Conservation (phyloP, 2,888 invertebrate genomes). For the Melanchra persicariae region DNA sequence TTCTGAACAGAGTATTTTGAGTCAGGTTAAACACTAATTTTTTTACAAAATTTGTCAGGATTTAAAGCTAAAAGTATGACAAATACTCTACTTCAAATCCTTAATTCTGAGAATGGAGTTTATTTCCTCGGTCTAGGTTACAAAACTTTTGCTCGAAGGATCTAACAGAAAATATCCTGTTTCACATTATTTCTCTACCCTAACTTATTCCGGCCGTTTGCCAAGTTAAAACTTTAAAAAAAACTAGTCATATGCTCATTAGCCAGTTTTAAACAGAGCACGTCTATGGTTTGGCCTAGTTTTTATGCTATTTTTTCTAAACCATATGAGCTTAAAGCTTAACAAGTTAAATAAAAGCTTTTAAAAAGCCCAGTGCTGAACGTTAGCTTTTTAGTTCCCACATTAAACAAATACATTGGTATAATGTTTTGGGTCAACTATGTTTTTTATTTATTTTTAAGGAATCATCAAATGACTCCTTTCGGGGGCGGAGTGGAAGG, state of each 20-base stretch:
- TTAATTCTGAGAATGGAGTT: too few species aligned
- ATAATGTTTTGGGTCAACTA: not conserved
- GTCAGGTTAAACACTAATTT: too few species aligned
- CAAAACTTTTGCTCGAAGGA: not conserved
- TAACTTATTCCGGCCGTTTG: slow-evolving; percentile 32
- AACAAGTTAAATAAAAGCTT: too few species aligned
- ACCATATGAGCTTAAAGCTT: not conserved
- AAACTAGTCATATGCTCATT: slow-evolving; percentile 42
- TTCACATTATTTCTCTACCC: slow-evolving; percentile 8
- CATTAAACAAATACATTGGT: not conserved
- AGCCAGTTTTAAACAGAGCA: slow-evolving; percentile 34
- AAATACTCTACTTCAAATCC: too few species aligned
- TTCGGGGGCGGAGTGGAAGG: too few species aligned
- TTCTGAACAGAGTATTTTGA: too few species aligned
- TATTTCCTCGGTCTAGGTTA: not conserved
- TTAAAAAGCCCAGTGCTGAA: not conserved
- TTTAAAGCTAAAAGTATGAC: too few species aligned
- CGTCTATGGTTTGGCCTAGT: slow-evolving; percentile 44
- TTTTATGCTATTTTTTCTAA: slow-evolving; percentile 28
- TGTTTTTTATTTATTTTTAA: too few species aligned
- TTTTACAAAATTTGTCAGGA: too few species aligned
- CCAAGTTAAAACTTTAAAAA: slow-evolving; percentile 40
- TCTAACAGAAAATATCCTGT: not conserved
- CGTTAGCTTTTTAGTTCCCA: not conserved
- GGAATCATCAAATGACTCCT: too few species aligned